Percentiles rank a stretch among this genome's conserved stretches.
phyloP scores from a whole-genome alignment of 2,113 vertebrate species.

The Spermophilus dauricus region DNA sequence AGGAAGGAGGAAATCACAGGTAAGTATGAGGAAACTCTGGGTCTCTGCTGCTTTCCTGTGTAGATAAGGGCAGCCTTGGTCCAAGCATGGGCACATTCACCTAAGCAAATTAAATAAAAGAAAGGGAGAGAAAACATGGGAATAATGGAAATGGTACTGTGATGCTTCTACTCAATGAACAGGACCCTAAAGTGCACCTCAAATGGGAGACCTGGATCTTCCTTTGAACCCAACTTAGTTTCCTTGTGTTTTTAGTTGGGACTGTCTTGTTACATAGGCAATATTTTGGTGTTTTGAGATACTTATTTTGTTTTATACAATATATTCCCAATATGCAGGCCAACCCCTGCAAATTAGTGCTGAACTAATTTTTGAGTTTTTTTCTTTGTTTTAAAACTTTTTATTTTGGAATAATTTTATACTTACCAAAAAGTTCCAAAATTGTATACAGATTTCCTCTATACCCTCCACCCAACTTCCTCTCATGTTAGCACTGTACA shows the following conservation, averaged over 20 bases:
- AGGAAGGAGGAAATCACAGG: conserved; percentile 3
- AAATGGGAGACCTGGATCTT: neutral
- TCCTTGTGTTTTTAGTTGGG: neutral
- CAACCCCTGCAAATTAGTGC: neutral
- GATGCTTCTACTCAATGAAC: neutral
- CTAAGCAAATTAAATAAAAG: neutral
- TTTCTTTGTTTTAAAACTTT: neutral
- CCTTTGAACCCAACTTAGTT: neutral
- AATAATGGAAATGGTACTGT: neutral
- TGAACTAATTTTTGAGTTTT: neutral
- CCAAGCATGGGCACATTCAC: neutral
- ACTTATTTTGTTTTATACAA: neutral
- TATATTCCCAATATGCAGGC: neutral
- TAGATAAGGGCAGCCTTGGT: neutral
- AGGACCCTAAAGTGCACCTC: neutral
- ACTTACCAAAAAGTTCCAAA: neutral
- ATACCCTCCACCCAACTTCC: neutral
- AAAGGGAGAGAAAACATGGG: neutral
- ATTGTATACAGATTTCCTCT: neutral
- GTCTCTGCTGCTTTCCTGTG: neutral
- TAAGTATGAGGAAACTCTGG: neutral
- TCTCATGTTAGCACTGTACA: neutral
- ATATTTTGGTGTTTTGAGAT: conserved; percentile 10
- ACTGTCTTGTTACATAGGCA: neutral
- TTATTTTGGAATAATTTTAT: conserved; percentile 64